Conservation (phyloP, 2,113 vertebrate species). For the Dissostichus mawsoni region DNA sequence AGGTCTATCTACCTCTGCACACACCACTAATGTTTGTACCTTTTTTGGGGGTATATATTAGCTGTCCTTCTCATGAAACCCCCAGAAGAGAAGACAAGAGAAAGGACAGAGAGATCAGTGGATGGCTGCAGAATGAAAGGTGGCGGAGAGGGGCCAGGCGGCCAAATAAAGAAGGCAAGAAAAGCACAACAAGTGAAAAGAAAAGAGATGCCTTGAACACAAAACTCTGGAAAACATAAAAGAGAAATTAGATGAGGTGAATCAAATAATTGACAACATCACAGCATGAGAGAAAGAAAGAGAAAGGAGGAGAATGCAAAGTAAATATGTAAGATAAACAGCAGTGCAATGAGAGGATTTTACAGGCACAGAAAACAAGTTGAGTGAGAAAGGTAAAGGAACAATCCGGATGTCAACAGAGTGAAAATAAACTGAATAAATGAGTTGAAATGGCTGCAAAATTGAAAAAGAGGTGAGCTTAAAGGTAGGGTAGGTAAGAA, state of each 20-base stretch:
- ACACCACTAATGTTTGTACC: constrained; percentile 86
- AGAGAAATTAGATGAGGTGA: constrained; percentile 85
- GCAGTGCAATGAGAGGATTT: not conserved
- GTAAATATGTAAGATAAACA: constrained; percentile 24
- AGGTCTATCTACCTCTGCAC: constrained; percentile 55
- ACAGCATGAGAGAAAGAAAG: constrained; percentile 63
- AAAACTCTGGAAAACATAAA: constrained; percentile 89
- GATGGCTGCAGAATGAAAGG: constrained; percentile 84
- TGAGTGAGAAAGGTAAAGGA: constrained; percentile 29
- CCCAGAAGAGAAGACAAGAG: constrained; percentile 87
- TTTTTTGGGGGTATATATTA: constrained; percentile 94
- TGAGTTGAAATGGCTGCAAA: constrained; percentile 20
- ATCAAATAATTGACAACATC: constrained; percentile 55
- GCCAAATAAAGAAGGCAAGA: constrained; percentile 57
- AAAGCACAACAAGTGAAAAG: constrained; percentile 69
- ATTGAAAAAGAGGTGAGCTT: constrained; percentile 17
- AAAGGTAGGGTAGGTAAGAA: too few species aligned
- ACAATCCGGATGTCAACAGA: not conserved
- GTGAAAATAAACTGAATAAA: not conserved
- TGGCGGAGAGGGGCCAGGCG: constrained; percentile 32
- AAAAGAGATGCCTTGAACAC: constrained; percentile 83
- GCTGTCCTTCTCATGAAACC: constrained; percentile 94
- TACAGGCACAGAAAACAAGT: constrained; percentile 13
- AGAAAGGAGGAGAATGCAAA: constrained; percentile 47
- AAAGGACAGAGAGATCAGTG: constrained; percentile 89